phyloP scores from a whole-genome alignment of 30 jellyfish, hydroid and myxozoan species.

The Calvadosia cruxmelitensis region DNA sequence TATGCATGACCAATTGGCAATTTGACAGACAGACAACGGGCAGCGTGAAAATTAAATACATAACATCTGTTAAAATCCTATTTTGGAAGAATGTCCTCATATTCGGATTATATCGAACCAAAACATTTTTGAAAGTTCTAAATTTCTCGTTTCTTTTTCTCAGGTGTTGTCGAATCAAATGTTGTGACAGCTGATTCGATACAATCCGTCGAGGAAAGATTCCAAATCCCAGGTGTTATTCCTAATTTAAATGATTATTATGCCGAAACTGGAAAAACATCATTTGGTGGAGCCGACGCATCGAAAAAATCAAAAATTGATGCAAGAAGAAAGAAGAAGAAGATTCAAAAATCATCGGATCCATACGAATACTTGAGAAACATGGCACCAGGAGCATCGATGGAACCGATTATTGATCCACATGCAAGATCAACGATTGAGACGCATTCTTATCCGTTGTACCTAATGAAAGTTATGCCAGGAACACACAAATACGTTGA shows the following conservation, averaged over 20 bases:
- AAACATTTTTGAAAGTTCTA: too few relatives aligned
- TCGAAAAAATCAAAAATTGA: constrained; percentile 57
- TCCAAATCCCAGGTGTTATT: constrained; percentile 53
- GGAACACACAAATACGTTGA: constrained; percentile 67
- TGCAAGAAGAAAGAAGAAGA: constrained; percentile 36
- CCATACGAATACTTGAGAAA: constrained; percentile 86
- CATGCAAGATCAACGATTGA: constrained; percentile 49
- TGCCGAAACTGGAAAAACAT: constrained; percentile 86
- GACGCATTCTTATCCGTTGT: constrained; percentile 74
- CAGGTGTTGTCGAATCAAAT: constrained; percentile 15
- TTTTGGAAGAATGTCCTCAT: too few relatives aligned
- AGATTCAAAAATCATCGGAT: constrained; percentile 49
- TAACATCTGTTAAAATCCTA: too few relatives aligned
- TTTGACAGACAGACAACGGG: too few relatives aligned
- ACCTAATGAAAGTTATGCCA: constrained; percentile 89
- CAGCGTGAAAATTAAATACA: too few relatives aligned
- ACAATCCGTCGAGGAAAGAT: constrained; percentile 64
- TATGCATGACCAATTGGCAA: too few relatives aligned
- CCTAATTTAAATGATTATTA: constrained; percentile 74
- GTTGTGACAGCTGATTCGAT: constrained; percentile 56
- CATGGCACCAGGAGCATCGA: constrained; percentile 95
- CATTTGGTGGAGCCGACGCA: constrained; percentile 21
- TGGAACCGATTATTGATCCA: constrained; percentile 97
- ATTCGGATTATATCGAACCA: too few relatives aligned
- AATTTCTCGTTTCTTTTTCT: too few relatives aligned